Conservation (phyloP, 2,888 invertebrate species). For the Gibbula magus region DNA sequence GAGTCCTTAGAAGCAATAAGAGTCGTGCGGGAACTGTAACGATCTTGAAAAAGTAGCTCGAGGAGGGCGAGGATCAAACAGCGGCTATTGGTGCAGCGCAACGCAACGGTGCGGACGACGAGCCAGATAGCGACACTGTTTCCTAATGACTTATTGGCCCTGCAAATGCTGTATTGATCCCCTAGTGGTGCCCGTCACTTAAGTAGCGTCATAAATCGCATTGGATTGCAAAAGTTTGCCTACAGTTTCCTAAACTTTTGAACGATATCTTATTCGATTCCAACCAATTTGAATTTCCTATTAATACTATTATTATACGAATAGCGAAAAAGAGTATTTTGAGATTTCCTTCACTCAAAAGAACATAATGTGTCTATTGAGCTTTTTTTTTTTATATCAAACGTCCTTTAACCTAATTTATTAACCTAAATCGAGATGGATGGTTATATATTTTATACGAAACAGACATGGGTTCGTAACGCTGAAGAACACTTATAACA, state of each 20-base stretch:
- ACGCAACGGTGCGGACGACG: not conserved
- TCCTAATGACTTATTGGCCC: slow-evolving; percentile 19
- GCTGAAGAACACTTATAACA: too few species aligned
- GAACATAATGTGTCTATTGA: too few species aligned
- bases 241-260: not conserved
- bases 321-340: too few species aligned
- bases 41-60: not conserved
- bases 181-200: not conserved
- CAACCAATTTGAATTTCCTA: too few species aligned
- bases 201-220: not conserved
- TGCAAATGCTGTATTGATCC: slow-evolving; percentile 11
- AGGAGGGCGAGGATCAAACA: not conserved
- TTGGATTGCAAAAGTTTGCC: not conserved
- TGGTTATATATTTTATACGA: too few species aligned
- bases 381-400: too few species aligned
- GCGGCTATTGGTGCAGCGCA: not conserved
- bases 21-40: not conserved
- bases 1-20: too few species aligned
- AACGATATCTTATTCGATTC: not conserved
- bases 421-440: too few species aligned
- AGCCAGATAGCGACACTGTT: slow-evolving; percentile 11
- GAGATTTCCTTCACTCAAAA: too few species aligned
- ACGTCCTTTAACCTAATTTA: too few species aligned
- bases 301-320: too few species aligned
- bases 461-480: too few species aligned